These are phyloP conservation scores for Terrapene triunguis DNA, from an alignment of 2,113 vertebrate genomes.

Conservation along the genomic window DNA sequence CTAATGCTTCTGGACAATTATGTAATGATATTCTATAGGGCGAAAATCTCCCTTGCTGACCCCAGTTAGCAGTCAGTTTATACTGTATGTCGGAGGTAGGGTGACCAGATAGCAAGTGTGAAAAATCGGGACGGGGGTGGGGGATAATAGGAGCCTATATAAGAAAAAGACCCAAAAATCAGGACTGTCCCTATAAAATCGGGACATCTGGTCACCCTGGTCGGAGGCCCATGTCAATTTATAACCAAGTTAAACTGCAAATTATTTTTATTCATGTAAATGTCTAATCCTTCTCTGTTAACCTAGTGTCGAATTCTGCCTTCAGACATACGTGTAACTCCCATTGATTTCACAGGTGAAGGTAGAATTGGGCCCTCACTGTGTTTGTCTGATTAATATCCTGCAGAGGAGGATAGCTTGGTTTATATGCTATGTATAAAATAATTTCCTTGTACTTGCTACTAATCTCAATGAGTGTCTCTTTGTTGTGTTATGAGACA, in stretches of 20 bases:
- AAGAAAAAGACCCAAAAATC: too few species aligned
- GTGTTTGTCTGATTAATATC: background rate
- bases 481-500: background rate
- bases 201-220: too few species aligned
- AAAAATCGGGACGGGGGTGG: too few species aligned
- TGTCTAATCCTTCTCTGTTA: background rate
- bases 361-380: background rate
- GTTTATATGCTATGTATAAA: background rate
- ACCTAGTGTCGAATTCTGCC: background rate
- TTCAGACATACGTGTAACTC: background rate
- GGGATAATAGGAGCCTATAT: too few species aligned
- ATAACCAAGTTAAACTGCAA: background rate
- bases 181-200: too few species aligned
- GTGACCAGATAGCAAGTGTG: too few species aligned
- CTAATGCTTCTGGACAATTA: background rate
- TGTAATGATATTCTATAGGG: background rate
- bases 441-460: background rate
- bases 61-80: rapidly evolving
- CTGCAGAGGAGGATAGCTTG: background rate
- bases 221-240: background rate
- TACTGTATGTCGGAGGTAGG: background rate
- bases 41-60: background rate
- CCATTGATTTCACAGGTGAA: background rate
- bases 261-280: background rate
- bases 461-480: background rate